Evolutionary conservation across 2,888 invertebrate genomes (phyloP).

Genomic region (Orchesellides sinensis): DNA sequence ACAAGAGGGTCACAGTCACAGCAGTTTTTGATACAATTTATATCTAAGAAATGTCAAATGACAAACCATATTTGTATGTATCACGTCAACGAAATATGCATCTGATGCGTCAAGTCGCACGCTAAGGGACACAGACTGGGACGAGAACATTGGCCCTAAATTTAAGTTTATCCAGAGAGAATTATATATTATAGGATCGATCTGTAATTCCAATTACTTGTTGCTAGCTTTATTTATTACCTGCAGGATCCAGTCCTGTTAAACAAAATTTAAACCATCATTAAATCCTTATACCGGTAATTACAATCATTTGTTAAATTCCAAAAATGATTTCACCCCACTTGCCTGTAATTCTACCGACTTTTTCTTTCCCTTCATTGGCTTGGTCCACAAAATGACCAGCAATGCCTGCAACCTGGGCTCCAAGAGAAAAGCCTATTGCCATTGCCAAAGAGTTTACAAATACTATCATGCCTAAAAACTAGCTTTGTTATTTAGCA

Average conservation of each 20-base stretch:
- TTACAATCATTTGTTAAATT: too few species aligned
- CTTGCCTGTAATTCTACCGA: slow-evolving; percentile 70
- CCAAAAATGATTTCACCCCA: not conserved
- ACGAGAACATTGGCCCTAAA: slow-evolving; percentile 69
- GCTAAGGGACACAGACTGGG: slow-evolving; percentile 57
- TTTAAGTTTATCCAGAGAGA: too few species aligned
- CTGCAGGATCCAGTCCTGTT: slow-evolving; percentile 64
- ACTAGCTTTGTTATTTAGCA: not conserved
- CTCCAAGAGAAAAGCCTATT: slow-evolving; percentile 34
- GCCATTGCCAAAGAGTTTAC: too few species aligned
- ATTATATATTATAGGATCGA: too few species aligned
- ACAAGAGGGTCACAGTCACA: too few species aligned
- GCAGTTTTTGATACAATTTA: too few species aligned
- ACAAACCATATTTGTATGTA: slow-evolving; percentile 52
- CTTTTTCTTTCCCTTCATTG: slow-evolving; percentile 59
- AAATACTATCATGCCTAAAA: not conserved
- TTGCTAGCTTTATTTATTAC: too few species aligned
- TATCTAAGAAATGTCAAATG: too few species aligned
- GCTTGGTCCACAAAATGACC: slow-evolving; percentile 67
- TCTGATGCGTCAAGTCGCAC: slow-evolving; percentile 81
- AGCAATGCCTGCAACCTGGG: slow-evolving; percentile 67
- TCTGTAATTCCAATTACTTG: too few species aligned
- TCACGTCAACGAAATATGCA: slow-evolving; percentile 85
- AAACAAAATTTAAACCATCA: not conserved
- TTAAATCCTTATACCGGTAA: too few species aligned